Evolutionary conservation across 1,140 invertebrate species (phyloP).

Genomic region (Aporrectodea caliginosa): DNA sequence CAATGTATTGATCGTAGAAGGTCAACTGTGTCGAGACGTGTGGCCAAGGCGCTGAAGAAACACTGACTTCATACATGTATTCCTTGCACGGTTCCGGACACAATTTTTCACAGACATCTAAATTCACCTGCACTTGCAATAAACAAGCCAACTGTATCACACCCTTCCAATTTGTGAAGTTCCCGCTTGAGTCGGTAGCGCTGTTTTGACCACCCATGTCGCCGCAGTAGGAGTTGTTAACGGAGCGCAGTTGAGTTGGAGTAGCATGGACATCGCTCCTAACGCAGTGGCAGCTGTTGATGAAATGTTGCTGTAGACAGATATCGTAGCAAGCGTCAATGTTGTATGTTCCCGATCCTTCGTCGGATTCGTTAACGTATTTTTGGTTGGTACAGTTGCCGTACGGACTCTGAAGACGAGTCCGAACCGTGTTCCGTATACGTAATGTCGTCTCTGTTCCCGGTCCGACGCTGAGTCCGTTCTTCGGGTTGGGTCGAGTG

Average conservation of each 20-base stretch:
- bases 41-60: conserved; percentile 6
- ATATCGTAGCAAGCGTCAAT: background rate
- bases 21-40: conserved; percentile 5
- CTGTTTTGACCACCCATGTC: background rate
- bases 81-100: conserved; percentile 10
- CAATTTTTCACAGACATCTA: background rate
- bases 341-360: background rate
- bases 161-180: too few species aligned
- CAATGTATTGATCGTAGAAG: conserved; percentile 7
- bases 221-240: background rate
- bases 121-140: background rate
- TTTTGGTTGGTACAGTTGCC: background rate
- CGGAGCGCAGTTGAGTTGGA: background rate
- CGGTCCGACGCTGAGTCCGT: conserved; percentile 10
- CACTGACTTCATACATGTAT: background rate
- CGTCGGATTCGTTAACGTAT: background rate
- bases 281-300: background rate
- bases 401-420: conserved; percentile 4
- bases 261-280: background rate
- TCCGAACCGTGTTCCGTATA: background rate
- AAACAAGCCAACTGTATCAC: conserved; percentile 6
- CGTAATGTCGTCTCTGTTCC: conserved; percentile 4
- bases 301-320: background rate
- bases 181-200: background rate
- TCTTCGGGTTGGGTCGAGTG: conserved; percentile 2